Percentiles rank a stretch among this genome's conserved stretches.
These are phyloP conservation scores for Phoxinus dragarum DNA, from an alignment of 2,797 vertebrate genomes.

Conservation along the genomic window DNA sequence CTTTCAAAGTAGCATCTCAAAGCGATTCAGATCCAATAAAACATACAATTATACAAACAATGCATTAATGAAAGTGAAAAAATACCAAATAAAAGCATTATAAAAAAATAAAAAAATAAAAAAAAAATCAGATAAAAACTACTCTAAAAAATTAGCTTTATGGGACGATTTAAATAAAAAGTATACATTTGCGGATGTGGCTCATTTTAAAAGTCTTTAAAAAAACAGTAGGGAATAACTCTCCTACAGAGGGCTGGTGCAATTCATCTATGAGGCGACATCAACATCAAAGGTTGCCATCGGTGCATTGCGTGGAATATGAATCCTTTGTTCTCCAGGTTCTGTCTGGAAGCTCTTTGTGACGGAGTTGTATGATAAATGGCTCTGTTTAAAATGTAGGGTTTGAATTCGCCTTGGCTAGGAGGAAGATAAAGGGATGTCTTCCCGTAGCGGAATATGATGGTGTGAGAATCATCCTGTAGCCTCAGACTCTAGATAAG, in stretches of 20 bases:
- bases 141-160: too few species aligned
- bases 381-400: constrained; percentile 40
- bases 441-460: constrained; percentile 10
- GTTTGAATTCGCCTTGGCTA: constrained; percentile 19
- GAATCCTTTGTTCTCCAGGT: constrained; percentile 42
- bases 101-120: too few species aligned
- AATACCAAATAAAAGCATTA: too few species aligned
- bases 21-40: too few species aligned
- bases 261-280: constrained; percentile 28
- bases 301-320: constrained; percentile 28
- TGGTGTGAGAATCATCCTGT: constrained; percentile 41
- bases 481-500: constrained; percentile 33
- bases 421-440: constrained; percentile 33
- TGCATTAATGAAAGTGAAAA: too few species aligned
- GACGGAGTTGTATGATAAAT: constrained; percentile 37
- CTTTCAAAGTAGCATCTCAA: too few species aligned
- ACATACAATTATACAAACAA: too few species aligned
- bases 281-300: constrained; percentile 32
- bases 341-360: constrained; percentile 27
- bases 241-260: constrained; percentile 16
- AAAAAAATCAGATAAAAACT: too few species aligned
- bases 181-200: background rate
- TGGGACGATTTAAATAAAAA: background rate
- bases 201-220: constrained; percentile 9
- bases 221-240: constrained; percentile 23